Evolutionary conservation across 2,797 vertebrate genomes (phyloP).

Genomic region (Oreochromis mossambicus): DNA sequence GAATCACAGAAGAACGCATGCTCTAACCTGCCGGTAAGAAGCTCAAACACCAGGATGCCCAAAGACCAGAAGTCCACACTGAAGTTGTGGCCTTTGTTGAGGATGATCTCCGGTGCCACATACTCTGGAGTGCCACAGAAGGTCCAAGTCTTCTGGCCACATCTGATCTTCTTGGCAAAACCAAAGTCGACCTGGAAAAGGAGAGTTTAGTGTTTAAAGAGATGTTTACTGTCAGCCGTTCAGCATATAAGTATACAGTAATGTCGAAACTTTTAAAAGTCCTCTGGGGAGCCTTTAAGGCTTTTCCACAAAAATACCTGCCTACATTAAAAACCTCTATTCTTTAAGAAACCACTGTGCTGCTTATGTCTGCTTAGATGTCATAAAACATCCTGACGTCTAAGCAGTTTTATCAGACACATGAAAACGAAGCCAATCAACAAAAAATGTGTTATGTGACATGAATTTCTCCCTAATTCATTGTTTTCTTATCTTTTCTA

Average conservation of each 20-base stretch:
- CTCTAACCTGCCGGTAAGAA: slow-evolving; percentile 89
- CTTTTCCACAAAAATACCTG: neutral
- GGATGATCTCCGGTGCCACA: slow-evolving; percentile 92
- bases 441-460: fast-evolving
- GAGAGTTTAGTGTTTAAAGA: neutral
- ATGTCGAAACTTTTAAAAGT: neutral
- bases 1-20: neutral
- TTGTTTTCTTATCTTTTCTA: neutral
- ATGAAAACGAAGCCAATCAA: neutral
- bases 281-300: neutral
- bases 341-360: no score
- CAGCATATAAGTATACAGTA: fast-evolving
- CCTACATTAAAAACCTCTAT: neutral
- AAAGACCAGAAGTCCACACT: slow-evolving; percentile 96
- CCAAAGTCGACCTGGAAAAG: slow-evolving; percentile 88
- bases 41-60: slow-evolving; percentile 92
- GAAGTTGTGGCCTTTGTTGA: slow-evolving; percentile 92
- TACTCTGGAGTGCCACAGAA: slow-evolving; percentile 96
- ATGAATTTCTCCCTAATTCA: neutral
- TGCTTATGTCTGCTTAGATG: neutral
- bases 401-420: neutral
- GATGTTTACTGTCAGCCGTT: neutral
- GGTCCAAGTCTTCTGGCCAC: slow-evolving; percentile 93
- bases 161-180: slow-evolving; percentile 92
- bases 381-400: fast-evolving